Base-by-base conservation (phyloP, 2,888 invertebrate species). In the Callyntrura sp. region DNA sequence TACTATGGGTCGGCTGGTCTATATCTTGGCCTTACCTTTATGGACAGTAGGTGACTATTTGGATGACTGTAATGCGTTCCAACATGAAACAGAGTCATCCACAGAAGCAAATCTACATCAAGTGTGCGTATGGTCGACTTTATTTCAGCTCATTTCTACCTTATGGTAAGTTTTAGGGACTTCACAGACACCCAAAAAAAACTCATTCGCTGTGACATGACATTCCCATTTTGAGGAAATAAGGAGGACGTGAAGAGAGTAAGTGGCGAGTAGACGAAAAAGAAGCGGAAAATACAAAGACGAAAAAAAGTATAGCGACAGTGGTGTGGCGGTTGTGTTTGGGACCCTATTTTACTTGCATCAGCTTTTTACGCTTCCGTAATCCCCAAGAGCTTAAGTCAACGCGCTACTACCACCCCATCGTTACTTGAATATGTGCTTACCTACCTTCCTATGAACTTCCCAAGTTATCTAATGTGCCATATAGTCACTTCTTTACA, bases 371-470 rank as follows among this genome's bases (percentile, higher is more conserved):
- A 88, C 88, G 88, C 88, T 82, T 88, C 82, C 68, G 57, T 88
- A 88, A 88, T 88, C 88, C 88, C 88, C 88, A 68, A 70, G 88
- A 88, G 88, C 88, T 88, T 88, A 88, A 88, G 82, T 88, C 88
- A 87, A 87, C 87, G 68, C 81, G 65, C 79, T 28, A 51, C 62
- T 45, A 62, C 23, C 17, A n/a, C 20, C 76, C 43, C 76, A n/a
- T 14, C 48, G n/a, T 5, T 12, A 55, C 28, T 55, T 23, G 25
- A 55, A 79, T 17, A 55, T 79, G 14, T 25, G 23, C 9, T 25
- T 70, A 70, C 9, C 23, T n/a, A 28, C 14, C 14, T 28, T 0
- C 4, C 12, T 14, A 28, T 81, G 20, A 11, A 55, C 35, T 23
- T 0, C 25, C 78, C 55, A 79, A 9, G 45, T 82, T 82, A 17